Evolutionary conservation across 2,797 vertebrate genomes (phyloP).

Genomic region (Sebastes dallii): DNA sequence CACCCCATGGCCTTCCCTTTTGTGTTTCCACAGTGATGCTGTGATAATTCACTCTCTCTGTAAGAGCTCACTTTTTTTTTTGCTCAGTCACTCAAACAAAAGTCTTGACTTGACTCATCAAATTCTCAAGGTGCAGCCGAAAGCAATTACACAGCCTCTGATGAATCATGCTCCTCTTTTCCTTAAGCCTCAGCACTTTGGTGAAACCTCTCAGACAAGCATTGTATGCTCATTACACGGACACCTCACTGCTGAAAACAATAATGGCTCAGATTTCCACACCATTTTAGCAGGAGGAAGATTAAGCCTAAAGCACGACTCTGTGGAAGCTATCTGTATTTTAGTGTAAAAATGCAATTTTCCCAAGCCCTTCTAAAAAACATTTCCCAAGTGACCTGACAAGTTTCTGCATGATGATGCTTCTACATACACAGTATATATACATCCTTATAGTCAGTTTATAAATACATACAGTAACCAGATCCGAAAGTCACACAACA

Average conservation of each 20-base stretch:
- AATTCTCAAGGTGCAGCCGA: constrained; percentile 76
- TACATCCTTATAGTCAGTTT: too few species aligned
- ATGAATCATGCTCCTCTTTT: constrained; percentile 75
- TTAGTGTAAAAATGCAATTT: too few species aligned
- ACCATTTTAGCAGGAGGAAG: constrained; percentile 31
- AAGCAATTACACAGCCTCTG: constrained; percentile 77
- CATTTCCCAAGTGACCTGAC: too few species aligned
- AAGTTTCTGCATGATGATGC: too few species aligned
- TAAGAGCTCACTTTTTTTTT: constrained; percentile 49
- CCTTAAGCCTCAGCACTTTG: constrained; percentile 74
- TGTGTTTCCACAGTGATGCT: constrained; percentile 47
- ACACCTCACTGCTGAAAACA: constrained; percentile 59
- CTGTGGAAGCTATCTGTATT: not conserved
- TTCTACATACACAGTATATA: fast-evolving
- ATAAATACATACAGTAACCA: too few species aligned
- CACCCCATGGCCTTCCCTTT: constrained; percentile 34
- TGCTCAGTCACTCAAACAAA: constrained; percentile 72
- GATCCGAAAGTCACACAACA: too few species aligned
- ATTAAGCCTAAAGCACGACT: constrained; percentile 24
- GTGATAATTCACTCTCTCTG: constrained; percentile 58
- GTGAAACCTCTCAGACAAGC: constrained; percentile 55
- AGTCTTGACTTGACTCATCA: constrained; percentile 75
- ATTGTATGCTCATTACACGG: constrained; percentile 64
- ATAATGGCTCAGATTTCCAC: constrained; percentile 60
- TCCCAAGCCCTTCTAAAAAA: too few species aligned